Percentiles rank a stretch among this genome's conserved stretches.
Conservation (phyloP, 2,113 vertebrate species). For the Alaudala cheleensis region DNA sequence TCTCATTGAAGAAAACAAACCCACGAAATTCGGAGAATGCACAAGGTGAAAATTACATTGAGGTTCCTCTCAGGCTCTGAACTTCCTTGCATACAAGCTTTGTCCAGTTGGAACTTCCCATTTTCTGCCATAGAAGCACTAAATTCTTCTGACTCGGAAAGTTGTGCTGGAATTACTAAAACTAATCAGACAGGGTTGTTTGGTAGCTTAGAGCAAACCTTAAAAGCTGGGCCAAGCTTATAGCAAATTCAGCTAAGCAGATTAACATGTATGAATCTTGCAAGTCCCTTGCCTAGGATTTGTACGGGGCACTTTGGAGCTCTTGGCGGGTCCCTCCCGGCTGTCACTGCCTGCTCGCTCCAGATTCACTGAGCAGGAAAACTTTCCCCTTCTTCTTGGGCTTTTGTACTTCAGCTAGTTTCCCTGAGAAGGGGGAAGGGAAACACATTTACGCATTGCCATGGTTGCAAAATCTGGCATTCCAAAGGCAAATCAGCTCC, state of each 20-base stretch:
- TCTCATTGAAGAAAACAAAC: background rate
- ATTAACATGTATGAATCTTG: background rate
- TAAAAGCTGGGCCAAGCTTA: background rate
- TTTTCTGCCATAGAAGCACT: background rate
- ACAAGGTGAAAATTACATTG: background rate
- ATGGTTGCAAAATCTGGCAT: background rate
- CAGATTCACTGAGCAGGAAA: background rate
- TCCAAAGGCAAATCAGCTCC: background rate
- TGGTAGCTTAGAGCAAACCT: background rate
- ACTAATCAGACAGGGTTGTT: background rate
- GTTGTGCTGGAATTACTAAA: background rate
- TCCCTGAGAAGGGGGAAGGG: background rate
- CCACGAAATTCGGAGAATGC: background rate
- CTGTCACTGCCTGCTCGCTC: background rate
- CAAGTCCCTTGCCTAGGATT: background rate
- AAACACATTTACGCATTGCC: background rate
- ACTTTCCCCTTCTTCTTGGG: background rate
- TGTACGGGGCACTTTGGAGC: background rate
- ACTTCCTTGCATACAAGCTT: background rate
- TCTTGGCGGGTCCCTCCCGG: accelerated
- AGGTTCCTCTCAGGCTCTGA: background rate
- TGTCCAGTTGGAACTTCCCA: background rate
- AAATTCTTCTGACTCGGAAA: background rate
- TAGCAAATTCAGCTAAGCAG: background rate
- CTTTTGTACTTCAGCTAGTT: background rate